A percentile compares a stretch with the other conserved stretches of the same genome.
phyloP scores from a whole-genome alignment of 2,113 vertebrate genomes.

The Anser brachyrhynchus region DNA sequence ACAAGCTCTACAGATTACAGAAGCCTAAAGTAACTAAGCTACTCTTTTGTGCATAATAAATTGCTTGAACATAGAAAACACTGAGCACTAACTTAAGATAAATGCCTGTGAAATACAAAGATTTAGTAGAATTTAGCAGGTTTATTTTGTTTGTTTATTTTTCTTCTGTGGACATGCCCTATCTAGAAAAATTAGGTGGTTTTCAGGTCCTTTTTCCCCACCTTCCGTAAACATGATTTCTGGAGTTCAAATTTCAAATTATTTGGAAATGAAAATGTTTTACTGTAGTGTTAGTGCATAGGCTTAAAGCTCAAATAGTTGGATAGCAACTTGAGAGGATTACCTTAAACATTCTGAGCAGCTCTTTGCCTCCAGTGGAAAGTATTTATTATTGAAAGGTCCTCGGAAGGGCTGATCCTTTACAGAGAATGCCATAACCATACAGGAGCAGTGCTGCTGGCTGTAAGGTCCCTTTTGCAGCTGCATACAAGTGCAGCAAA shows the following conservation, averaged over 20 bases:
- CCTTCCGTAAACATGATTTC: not conserved
- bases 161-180: not conserved
- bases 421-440: fast-evolving
- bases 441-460: not conserved
- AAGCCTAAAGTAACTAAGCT: not conserved
- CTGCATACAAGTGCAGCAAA: too few species aligned
- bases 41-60: not conserved
- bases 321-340: not conserved
- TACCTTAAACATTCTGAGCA: not conserved
- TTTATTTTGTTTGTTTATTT: not conserved
- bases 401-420: not conserved
- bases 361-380: not conserved
- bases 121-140: not conserved
- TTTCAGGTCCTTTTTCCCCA: not conserved
- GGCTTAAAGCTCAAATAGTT: not conserved
- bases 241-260: not conserved
- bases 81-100: not conserved
- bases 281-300: not conserved
- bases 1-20: not conserved
- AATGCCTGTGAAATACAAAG: not conserved
- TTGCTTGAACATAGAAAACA: not conserved
- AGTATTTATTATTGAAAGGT: not conserved
- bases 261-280: not conserved
- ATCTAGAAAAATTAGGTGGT: not conserved
- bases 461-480: not conserved